These are phyloP conservation scores for Malurus cyaneus DNA, from an alignment of 2,113 vertebrate species.

Conservation along the genomic window DNA sequence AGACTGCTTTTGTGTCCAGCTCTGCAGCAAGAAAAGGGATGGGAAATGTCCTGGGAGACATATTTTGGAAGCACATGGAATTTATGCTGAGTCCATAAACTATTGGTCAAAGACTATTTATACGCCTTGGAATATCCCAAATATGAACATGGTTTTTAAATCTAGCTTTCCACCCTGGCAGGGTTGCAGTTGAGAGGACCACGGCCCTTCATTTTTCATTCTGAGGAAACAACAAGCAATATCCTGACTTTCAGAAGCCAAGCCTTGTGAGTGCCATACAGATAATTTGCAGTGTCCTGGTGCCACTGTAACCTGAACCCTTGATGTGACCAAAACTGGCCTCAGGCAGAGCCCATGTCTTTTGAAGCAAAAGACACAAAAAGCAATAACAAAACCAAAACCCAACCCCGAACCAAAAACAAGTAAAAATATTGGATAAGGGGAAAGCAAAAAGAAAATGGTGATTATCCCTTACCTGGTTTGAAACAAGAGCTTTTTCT, in stretches of 20 bases:
- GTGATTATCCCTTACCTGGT: neutral
- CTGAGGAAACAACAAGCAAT: neutral
- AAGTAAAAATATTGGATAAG: neutral
- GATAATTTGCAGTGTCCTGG: neutral
- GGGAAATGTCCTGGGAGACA: neutral
- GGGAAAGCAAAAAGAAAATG: neutral
- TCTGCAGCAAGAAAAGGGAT: neutral
- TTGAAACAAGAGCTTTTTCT: neutral
- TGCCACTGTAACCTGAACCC: neutral
- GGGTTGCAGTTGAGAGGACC: neutral
- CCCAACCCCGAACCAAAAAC: neutral
- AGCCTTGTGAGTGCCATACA: neutral
- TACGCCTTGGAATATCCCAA: neutral
- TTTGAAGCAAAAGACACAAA: neutral
- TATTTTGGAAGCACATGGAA: neutral
- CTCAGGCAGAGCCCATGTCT: neutral
- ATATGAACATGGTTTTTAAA: neutral
- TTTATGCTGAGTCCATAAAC: neutral
- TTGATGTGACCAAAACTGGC: neutral
- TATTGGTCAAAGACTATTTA: neutral
- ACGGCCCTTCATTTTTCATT: neutral
- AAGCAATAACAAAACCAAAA: neutral
- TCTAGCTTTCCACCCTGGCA: neutral
- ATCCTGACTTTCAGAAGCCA: neutral
- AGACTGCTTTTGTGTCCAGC: neutral